Conservation (phyloP, 2,797 vertebrate genomes). For the Discoglossus pictus region DNA sequence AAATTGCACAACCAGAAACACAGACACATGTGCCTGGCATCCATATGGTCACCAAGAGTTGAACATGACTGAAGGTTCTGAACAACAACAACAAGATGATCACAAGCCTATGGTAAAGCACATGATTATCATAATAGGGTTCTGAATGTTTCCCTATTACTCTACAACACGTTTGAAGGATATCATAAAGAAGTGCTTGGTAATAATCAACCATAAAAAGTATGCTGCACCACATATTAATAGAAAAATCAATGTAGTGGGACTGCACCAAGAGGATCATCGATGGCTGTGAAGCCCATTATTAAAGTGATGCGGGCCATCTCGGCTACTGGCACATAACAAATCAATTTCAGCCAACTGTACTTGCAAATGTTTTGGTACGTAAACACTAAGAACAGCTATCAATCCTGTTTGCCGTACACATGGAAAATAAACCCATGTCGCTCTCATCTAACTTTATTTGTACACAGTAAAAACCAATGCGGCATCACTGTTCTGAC, state of each 20-base stretch:
- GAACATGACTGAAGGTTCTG: too few relatives aligned
- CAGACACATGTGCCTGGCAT: too few relatives aligned
- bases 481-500: constrained; percentile 33
- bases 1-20: too few relatives aligned
- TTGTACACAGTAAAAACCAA: constrained; percentile 45
- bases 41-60: too few relatives aligned
- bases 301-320: constrained; percentile 25
- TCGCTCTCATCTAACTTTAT: constrained; percentile 47
- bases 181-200: too few relatives aligned
- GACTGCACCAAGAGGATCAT: constrained; percentile 15
- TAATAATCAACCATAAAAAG: too few relatives aligned
- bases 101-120: too few relatives aligned
- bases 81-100: too few relatives aligned
- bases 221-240: too few relatives aligned
- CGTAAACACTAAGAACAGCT: constrained; percentile 45
- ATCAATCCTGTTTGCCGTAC: constrained; percentile 45
- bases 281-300: constrained; percentile 28
- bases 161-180: too few relatives aligned
- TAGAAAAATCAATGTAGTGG: constrained; percentile 21
- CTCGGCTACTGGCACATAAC: constrained; percentile 39
- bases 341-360: constrained; percentile 43
- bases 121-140: too few relatives aligned
- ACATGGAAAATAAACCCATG: constrained; percentile 44
- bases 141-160: too few relatives aligned
- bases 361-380: constrained; percentile 46